phyloP scores from a whole-genome alignment of 1,140 invertebrate genomes.

The Drosophila seguyi region DNA sequence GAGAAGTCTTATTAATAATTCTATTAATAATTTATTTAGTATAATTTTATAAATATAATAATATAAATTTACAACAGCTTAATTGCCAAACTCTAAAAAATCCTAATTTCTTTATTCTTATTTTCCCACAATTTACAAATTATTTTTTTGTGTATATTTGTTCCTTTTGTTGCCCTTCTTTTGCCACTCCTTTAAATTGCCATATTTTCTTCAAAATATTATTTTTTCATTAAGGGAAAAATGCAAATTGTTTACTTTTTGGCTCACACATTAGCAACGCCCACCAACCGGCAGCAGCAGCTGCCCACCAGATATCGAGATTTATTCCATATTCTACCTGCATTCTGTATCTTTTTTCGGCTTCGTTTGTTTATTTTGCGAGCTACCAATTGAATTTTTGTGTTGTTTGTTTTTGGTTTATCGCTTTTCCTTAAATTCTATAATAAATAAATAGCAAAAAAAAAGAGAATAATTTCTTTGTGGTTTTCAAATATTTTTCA shows the following conservation, averaged over 20 bases:
- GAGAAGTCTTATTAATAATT: too few relatives aligned
- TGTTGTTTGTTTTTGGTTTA: slow-evolving; percentile 69
- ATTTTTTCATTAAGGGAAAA: slow-evolving; percentile 67
- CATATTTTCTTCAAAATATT: slow-evolving; percentile 60
- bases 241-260: slow-evolving; percentile 68
- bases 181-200: slow-evolving; percentile 9
- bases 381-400: slow-evolving; percentile 41
- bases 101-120: too few relatives aligned
- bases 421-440: slow-evolving; percentile 23
- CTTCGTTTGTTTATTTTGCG: slow-evolving; percentile 53
- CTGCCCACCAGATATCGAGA: slow-evolving; percentile 30
- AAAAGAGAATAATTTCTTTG: not conserved
- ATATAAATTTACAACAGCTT: too few relatives aligned
- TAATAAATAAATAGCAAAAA: slow-evolving; percentile 59
- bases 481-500: slow-evolving; percentile 56
- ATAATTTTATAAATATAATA: too few relatives aligned
- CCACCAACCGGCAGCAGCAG: slow-evolving; percentile 43
- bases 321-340: slow-evolving; percentile 28
- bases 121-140: not conserved
- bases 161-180: slow-evolving; percentile 3
- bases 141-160: slow-evolving; percentile 5
- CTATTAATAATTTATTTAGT: too few relatives aligned
- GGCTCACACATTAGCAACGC: slow-evolving; percentile 52
- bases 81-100: too few relatives aligned
- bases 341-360: slow-evolving; percentile 16